Evolutionary conservation across 2,797 vertebrate genomes (phyloP).

Genomic region (Coregonus suidteri): DNA sequence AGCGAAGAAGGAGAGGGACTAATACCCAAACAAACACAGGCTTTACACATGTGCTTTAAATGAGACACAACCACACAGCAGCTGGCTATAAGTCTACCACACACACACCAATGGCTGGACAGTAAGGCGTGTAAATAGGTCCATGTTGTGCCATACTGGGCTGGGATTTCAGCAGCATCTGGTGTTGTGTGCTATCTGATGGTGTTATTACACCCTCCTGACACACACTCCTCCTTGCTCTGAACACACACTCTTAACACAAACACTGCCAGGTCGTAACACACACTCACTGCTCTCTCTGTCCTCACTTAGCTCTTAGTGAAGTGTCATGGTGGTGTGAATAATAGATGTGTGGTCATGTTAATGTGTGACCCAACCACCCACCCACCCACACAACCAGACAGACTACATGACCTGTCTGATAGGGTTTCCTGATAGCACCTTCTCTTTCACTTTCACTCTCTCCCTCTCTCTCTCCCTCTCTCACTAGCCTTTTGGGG

Average conservation of each 20-base stretch:
- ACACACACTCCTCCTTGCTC: neutral
- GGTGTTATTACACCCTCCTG: neutral
- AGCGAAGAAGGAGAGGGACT: conserved; percentile 26
- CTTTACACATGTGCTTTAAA: neutral
- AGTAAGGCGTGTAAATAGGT: neutral
- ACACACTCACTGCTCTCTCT: conserved; percentile 43
- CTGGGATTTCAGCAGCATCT: neutral
- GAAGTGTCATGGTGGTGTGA: conserved; percentile 69
- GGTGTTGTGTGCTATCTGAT: neutral
- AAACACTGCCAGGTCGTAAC: conserved; percentile 25
- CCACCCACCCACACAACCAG: no score
- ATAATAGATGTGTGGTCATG: conserved; percentile 72
- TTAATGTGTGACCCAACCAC: conserved; percentile 69
- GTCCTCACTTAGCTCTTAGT: conserved; percentile 57
- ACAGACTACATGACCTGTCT: no score
- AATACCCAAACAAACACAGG: conserved; percentile 13
- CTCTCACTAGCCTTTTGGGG: no score
- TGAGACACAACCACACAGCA: neutral
- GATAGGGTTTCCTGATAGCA: conserved; percentile 61
- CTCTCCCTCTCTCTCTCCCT: neutral
- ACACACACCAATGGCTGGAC: no score
- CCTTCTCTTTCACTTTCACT: conserved; percentile 44
- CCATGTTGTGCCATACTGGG: neutral
- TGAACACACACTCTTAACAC: neutral
- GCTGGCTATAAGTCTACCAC: neutral